Evolutionary conservation across 2,797 vertebrate species (phyloP), one percentile per base, ranked within the genome.

Genomic region (Melanotaenia parkinsoni): DNA sequence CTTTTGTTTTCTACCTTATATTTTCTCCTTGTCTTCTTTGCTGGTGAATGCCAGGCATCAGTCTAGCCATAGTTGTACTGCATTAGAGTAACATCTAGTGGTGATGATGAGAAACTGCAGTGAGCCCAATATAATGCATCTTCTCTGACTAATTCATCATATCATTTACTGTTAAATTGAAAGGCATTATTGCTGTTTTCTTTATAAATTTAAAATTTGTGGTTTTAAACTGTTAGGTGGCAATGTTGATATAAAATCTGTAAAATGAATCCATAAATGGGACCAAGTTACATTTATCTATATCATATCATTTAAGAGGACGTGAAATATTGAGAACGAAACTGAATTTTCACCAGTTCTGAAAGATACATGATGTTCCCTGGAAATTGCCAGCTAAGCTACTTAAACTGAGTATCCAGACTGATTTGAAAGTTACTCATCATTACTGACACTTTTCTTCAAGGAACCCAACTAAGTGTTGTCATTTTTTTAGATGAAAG

Each of bases 401-500:
- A 3, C 1, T 22, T 37, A 6, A 1, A 5, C 40, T 18, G 14
- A 43, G 40, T 5, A 16, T 45, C 18, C 43, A 45, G 18, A 16
- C 43, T 2, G 63, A 65, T 54, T 10, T 38, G 4, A 35, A 12
- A 12, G 22, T 6, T 38, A 14, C 20, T 38, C 22, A 35, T 18
- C 47, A 50, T 10, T 22, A 3, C 47, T 22, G 20, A 38, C 16
- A n/a, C 35, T 35, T 58, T 28, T 35, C 54, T 3, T 66, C 16
- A 40, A 3, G 7, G 35, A 40, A 28, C 47, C 14, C 53, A 47
- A 2, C 50, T 9, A 3, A 58, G 8, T 4, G 1, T n/a, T 32
- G 0, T 70, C 18, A 43, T 7, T 54, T 54, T 54, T 40, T 67
- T 77, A 91, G 90, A 37, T 89, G 79, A 81, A 85, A 71, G 60